Evolutionary conservation across 2,113 vertebrate genomes (phyloP).

Genomic region (Ciconia maguari): DNA sequence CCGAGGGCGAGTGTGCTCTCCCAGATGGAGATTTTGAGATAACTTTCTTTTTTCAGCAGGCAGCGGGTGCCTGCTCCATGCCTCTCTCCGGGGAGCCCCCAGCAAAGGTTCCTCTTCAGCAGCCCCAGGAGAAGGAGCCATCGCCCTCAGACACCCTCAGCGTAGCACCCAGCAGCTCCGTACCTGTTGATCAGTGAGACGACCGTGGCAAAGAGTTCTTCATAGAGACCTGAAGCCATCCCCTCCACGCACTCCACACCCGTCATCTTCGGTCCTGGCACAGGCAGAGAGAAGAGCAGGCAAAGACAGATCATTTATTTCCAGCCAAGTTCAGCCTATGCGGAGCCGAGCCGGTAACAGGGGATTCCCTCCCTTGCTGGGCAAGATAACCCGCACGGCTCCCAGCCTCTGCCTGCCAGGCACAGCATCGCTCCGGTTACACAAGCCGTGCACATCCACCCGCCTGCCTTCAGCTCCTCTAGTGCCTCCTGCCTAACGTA

Average conservation of each 20-base stretch:
- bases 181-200: slow-evolving; percentile 96
- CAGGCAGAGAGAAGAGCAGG: neutral
- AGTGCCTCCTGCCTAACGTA: fast-evolving
- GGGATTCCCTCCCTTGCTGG: fast-evolving
- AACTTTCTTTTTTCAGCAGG: neutral
- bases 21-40: fast-evolving
- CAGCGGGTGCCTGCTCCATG: neutral
- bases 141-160: neutral
- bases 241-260: slow-evolving; percentile 89
- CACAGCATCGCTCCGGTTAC: fast-evolving
- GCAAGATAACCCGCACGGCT: fast-evolving
- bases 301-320: fast-evolving
- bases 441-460: neutral
- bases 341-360: fast-evolving
- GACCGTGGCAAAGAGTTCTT: slow-evolving; percentile 85
- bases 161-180: fast-evolving
- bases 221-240: slow-evolving; percentile 91
- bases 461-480: neutral
- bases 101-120: neutral
- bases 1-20: fast-evolving
- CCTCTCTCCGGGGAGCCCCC: neutral
- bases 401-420: neutral
- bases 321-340: fast-evolving
- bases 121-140: neutral
- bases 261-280: slow-evolving; percentile 83